Percentiles rank a stretch among this genome's conserved stretches.
Evolutionary conservation across 2,888 invertebrate genomes (phyloP).

Genomic region (Harpalus rufipes): DNA sequence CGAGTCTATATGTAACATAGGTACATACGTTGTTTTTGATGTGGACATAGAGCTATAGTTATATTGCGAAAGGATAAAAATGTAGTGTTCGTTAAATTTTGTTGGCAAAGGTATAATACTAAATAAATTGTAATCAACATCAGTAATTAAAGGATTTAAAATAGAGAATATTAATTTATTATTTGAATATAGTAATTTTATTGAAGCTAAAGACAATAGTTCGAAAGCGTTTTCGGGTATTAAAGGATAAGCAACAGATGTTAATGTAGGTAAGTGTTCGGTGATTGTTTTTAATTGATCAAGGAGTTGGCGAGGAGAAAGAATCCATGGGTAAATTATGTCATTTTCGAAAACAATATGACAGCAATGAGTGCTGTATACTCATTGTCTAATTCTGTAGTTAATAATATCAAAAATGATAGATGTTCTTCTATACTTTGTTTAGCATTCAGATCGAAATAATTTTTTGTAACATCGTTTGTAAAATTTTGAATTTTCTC

Average conservation of each 20-base stretch:
- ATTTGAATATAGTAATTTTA: no score
- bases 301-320: neutral
- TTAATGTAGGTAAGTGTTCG: neutral
- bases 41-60: no score
- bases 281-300: neutral
- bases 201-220: no score
- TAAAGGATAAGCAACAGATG: neutral
- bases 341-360: neutral
- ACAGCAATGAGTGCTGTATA: neutral
- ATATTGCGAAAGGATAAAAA: no score
- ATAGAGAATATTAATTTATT: no score
- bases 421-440: slow-evolving; percentile 26
- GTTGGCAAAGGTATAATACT: no score
- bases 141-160: no score
- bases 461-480: neutral
- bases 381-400: slow-evolving; percentile 15
- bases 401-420: slow-evolving; percentile 2
- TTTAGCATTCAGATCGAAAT: neutral
- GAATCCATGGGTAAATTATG: neutral
- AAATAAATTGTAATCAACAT: no score
- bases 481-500: slow-evolving; percentile 18
- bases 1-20: no score
- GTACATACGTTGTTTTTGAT: no score
- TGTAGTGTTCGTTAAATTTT: no score
- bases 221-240: neutral